Evolutionary conservation across 2,113 vertebrate species (phyloP).

Genomic region (Miniopterus natalensis): DNA sequence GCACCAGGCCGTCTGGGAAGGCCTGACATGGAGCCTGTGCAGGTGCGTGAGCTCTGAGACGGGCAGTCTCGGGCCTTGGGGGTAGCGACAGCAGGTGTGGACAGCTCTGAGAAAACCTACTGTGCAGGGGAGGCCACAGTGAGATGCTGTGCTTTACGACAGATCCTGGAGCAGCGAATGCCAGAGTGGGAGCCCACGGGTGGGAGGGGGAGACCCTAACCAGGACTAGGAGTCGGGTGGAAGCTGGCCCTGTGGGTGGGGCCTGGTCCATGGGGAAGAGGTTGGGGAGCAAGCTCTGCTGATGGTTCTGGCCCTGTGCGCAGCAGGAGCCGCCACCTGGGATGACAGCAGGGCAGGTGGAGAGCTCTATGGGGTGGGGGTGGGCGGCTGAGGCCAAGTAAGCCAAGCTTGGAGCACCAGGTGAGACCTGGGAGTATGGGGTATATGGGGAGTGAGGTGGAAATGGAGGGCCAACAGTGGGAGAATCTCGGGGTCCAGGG

Average conservation of each 20-base stretch:
- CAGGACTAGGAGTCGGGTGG: not conserved
- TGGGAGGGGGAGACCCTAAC: too few relatives aligned
- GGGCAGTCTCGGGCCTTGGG: fast-evolving
- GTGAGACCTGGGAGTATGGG: not conserved
- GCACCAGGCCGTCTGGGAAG: not conserved
- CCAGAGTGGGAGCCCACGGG: not conserved
- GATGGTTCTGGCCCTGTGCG: too few relatives aligned
- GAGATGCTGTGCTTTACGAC: not conserved
- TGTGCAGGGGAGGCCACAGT: not conserved
- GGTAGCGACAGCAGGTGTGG: not conserved
- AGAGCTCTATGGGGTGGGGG: not conserved
- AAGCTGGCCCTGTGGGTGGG: not conserved
- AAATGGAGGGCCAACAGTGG: not conserved
- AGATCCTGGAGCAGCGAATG: not conserved
- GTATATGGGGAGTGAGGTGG: not conserved
- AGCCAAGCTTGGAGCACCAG: not conserved
- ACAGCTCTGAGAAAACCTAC: not conserved
- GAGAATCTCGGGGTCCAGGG: not conserved
- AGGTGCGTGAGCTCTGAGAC: too few relatives aligned
- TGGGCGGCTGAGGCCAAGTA: not conserved
- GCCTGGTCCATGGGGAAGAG: not conserved
- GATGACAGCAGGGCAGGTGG: not conserved
- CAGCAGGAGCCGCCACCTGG: not conserved
- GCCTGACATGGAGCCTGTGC: not conserved
- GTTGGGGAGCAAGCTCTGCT: not conserved